Evolutionary conservation across 2,113 vertebrate species (phyloP), one percentile per base, ranked within the genome.

Genomic region (Tachuris rubrigastra): DNA sequence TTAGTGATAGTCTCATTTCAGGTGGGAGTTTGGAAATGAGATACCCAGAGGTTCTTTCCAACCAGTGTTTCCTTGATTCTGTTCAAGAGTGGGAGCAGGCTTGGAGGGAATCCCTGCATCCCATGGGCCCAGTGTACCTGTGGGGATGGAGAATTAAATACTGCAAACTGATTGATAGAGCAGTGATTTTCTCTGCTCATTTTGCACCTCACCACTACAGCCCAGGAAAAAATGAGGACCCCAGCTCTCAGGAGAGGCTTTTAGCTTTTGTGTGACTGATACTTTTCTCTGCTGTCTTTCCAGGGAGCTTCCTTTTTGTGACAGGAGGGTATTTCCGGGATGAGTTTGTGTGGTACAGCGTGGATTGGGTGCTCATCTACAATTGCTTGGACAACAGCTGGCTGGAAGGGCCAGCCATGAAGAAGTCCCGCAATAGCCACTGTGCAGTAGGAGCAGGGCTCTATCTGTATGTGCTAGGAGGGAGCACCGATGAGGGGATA

Each of bases 251-350:
- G 58, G 74, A 75, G 19, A 24, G 15, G 8, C 23, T 56, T 73
- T 46, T 59, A 77, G 25, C 63, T 27, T 39, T 77, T 4, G 0
- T 0, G 1, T 62, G 50, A 55, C 39, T 16, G 47, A 41, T 68
- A 0, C 16, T 53, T 79, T 72, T 74, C 85, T 69, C 63, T 89
- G 31, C 80, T 95, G 11, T 95, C 53, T 89, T 89, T 79, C 47
- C 90, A 98, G 98, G 98, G 50, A 97, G 97, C 72, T 96, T 97
- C 71, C 73, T 98, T 68, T 97, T 98, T 75, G 98, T 99, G 85
- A 99, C 99, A 9, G 99, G 99, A 5, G 99, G 99, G 9, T 97
- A 98, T 95, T 99, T 98, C 94, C 98, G 98, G 24, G 99, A 99
- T 16, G 97, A 97, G 85, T 98, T 99, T 71, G 96, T 98, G 74